Evolutionary conservation across 2,113 vertebrate genomes (phyloP).

Genomic region (Grantiella picta): DNA sequence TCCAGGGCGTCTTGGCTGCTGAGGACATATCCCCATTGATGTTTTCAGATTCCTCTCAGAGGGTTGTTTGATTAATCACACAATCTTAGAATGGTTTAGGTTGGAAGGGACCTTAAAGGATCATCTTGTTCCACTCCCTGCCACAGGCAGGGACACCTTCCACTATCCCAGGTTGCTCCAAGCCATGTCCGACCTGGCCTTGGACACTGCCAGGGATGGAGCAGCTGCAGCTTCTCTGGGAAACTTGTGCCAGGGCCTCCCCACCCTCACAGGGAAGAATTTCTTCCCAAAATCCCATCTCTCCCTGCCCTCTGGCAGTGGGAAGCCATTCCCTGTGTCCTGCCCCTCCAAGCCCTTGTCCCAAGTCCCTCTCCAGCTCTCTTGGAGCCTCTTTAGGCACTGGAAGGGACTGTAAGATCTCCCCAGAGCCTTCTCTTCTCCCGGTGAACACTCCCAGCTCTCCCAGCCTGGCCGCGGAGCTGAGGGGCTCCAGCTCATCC

Average conservation of each 20-base stretch:
- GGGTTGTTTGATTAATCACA: neutral
- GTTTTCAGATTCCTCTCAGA: fast-evolving
- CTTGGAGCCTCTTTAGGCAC: neutral
- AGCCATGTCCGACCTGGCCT: fast-evolving
- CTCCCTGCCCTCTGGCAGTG: neutral
- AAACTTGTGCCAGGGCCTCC: neutral
- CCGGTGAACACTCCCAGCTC: neutral
- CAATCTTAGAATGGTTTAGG: neutral
- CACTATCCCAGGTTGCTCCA: fast-evolving
- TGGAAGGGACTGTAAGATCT: fast-evolving
- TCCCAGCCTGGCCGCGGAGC: neutral
- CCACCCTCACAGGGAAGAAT: fast-evolving
- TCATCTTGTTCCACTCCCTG: neutral
- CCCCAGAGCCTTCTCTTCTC: neutral
- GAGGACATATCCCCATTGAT: fast-evolving
- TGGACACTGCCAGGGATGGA: neutral
- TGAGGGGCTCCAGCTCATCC: neutral
- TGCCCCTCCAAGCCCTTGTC: neutral
- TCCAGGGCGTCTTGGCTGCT: neutral
- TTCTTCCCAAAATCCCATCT: neutral
- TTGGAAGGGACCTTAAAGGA: neutral
- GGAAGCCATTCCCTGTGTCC: neutral
- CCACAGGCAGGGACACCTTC: neutral
- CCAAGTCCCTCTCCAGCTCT: neutral
- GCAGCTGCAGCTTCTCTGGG: neutral